These are phyloP conservation scores for Meta bourneti DNA, from an alignment of 2,888 invertebrate genomes.

Conservation along the genomic window DNA sequence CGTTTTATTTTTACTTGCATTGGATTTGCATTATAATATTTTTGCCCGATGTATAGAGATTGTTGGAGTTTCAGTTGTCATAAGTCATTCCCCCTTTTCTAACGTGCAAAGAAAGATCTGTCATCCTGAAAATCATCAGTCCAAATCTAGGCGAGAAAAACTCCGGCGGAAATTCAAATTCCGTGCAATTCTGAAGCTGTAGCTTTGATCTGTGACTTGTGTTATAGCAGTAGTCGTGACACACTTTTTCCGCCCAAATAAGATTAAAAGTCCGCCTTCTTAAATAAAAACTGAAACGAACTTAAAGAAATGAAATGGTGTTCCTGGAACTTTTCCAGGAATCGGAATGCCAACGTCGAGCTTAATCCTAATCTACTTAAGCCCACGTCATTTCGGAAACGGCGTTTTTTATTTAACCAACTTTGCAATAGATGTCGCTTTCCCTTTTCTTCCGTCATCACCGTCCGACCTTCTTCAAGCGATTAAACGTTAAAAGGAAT, in stretches of 20 bases:
- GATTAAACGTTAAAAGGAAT: conserved; percentile 33
- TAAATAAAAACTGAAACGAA: conserved; percentile 43
- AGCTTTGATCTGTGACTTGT: conserved; percentile 25
- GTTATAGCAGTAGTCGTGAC: conserved; percentile 27
- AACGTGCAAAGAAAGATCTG: too few species aligned
- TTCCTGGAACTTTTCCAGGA: conserved; percentile 56
- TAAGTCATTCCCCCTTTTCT: too few species aligned
- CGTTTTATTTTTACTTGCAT: too few species aligned
- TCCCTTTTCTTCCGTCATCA: conserved; percentile 17
- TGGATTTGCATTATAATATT: too few species aligned
- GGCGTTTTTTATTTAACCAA: conserved; percentile 44
- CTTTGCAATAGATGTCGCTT: conserved; percentile 33
- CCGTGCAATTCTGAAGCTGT: conserved; percentile 26
- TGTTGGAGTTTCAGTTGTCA: too few species aligned
- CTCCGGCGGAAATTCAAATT: conserved; percentile 19
- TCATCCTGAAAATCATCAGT: too few species aligned
- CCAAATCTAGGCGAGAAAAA: background rate
- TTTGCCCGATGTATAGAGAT: too few species aligned
- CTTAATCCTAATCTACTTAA: conserved; percentile 68
- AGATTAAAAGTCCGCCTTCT: conserved; percentile 56
- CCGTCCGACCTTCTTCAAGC: background rate
- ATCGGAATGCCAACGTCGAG: conserved; percentile 31
- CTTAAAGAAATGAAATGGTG: conserved; percentile 62
- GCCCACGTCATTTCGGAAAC: conserved; percentile 29
- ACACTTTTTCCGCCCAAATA: conserved; percentile 40